These are phyloP conservation scores for Urosaurus nigricauda DNA, from an alignment of 2,797 vertebrate genomes.

Conservation along the genomic window DNA sequence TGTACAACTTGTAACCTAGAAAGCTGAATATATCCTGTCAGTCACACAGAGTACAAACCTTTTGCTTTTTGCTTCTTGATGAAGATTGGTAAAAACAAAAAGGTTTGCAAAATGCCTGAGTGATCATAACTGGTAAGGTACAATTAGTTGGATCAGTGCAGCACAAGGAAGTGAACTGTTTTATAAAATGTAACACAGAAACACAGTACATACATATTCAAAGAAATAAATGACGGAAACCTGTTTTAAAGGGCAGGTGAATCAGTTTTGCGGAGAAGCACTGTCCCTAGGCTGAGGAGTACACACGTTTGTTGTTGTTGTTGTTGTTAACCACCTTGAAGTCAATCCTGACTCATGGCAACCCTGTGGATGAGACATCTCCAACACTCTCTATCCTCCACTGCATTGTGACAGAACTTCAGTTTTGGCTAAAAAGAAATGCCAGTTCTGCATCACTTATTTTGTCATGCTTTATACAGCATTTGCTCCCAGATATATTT, in stretches of 20 bases:
- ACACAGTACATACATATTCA: background rate
- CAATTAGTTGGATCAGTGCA: background rate
- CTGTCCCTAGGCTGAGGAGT: background rate
- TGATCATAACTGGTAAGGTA: background rate
- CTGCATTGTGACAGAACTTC: no score
- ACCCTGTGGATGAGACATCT: no score
- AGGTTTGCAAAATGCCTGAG: background rate
- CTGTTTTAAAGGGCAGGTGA: background rate
- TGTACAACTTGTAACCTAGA: background rate
- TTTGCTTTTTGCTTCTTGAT: background rate
- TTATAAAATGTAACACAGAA: background rate
- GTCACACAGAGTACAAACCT: background rate
- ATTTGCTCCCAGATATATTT: no score
- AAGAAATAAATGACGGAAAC: background rate
- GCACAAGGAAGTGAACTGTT: background rate
- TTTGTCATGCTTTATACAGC: no score
- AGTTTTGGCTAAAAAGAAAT: no score
- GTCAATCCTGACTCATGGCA: no score
- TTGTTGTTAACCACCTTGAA: no score
- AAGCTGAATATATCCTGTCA: background rate
- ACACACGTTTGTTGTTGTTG: no score
- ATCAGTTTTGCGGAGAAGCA: background rate
- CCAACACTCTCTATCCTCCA: no score
- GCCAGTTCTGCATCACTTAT: no score
- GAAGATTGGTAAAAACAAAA: background rate